phyloP scores from a whole-genome alignment of 1,140 invertebrate species.

The Ridgeia piscesae region DNA sequence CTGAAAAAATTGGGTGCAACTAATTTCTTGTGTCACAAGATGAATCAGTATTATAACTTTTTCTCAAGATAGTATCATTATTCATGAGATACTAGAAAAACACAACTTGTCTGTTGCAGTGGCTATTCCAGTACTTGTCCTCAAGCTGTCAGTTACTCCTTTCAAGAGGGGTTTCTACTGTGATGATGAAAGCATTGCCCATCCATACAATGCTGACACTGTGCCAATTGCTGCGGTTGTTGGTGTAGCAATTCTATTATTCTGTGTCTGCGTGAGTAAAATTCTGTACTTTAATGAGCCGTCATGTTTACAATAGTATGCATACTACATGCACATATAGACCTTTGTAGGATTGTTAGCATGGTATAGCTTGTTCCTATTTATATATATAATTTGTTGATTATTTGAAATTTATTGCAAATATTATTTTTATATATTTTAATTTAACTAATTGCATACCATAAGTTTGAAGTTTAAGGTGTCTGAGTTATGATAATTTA shows the following conservation, averaged over 20 bases:
- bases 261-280: neutral
- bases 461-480: neutral
- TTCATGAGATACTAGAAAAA: neutral
- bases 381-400: too few relatives aligned
- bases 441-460: too few relatives aligned
- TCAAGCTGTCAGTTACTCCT: slow-evolving; percentile 55
- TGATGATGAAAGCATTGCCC: slow-evolving; percentile 83
- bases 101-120: slow-evolving; percentile 17
- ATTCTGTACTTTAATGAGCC: neutral
- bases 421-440: too few relatives aligned
- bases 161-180: slow-evolving; percentile 90
- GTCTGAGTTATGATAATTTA: neutral
- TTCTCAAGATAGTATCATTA: too few relatives aligned
- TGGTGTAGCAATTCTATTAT: slow-evolving; percentile 25
- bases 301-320: neutral
- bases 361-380: too few relatives aligned
- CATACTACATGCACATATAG: too few relatives aligned
- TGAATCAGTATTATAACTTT: too few relatives aligned
- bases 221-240: slow-evolving; percentile 23
- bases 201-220: slow-evolving; percentile 63
- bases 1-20: too few relatives aligned
- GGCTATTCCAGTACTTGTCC: slow-evolving; percentile 13
- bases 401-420: too few relatives aligned
- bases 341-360: too few relatives aligned
- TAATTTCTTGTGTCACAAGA: too few relatives aligned